Percentiles rank a stretch among this genome's conserved stretches.
phyloP scores from a whole-genome alignment of 2,113 vertebrate genomes.

The Podarcis raffonei region DNA sequence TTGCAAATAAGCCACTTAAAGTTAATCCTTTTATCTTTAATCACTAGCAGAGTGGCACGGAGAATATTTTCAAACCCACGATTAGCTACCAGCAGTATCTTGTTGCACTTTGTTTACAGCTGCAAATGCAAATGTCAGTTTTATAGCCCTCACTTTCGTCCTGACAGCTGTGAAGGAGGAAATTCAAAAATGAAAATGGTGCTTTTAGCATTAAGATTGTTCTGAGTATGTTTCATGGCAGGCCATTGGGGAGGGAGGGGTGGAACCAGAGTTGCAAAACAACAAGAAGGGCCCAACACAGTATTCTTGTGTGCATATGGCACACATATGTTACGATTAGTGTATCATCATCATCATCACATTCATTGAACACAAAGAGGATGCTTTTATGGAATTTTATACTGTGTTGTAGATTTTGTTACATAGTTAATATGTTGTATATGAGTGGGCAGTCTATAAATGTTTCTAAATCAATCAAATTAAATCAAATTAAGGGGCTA shows the following conservation, averaged over 20 bases:
- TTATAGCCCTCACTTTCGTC: neutral
- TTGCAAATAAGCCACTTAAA: conserved; percentile 4
- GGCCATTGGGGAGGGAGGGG: neutral
- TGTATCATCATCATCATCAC: neutral
- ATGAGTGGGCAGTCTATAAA: neutral
- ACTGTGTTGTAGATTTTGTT: neutral
- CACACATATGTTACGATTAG: neutral
- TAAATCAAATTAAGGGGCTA: neutral
- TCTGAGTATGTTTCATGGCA: neutral
- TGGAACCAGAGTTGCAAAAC: neutral
- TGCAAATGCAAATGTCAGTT: neutral
- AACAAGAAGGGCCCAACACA: neutral
- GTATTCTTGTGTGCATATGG: neutral
- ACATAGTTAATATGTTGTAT: neutral
- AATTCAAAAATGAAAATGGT: neutral
- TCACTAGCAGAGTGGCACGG: neutral
- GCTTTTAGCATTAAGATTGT: neutral
- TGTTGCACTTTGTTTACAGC: neutral
- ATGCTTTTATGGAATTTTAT: neutral
- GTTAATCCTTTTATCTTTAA: conserved; percentile 11
- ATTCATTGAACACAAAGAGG: too few species aligned
- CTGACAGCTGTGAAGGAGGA: neutral
- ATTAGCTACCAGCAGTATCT: neutral
- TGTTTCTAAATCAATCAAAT: neutral
- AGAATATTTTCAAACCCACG: conserved; percentile 1